These are phyloP conservation scores for Smittia sp. DNA, from an alignment of 2,888 invertebrate species.

Conservation along the genomic window DNA sequence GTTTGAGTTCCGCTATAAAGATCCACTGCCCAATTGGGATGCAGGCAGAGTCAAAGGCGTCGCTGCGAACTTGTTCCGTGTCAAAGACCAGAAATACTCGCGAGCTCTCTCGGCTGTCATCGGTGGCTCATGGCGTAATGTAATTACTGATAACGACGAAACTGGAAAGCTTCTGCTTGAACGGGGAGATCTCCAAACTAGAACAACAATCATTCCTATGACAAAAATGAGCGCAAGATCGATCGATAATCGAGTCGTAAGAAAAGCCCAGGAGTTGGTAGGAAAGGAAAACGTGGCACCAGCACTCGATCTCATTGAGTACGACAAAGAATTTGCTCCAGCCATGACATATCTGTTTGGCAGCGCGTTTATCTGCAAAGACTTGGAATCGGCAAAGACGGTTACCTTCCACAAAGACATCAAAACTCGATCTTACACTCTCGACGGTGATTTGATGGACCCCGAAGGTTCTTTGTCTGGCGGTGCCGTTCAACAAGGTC, in stretches of 20 bases:
- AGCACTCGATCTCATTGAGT: constrained; percentile 76
- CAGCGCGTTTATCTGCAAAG: constrained; percentile 75
- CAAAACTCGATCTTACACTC: constrained; percentile 71
- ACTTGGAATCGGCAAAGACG: constrained; percentile 75
- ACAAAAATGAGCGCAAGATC: constrained; percentile 73
- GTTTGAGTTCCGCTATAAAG: constrained; percentile 66
- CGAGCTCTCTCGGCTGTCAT: constrained; percentile 28
- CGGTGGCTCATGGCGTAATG: constrained; percentile 56
- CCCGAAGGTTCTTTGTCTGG: constrained; percentile 89
- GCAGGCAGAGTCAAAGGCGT: constrained; percentile 68
- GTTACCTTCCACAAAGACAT: constrained; percentile 74
- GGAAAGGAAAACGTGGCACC: constrained; percentile 78
- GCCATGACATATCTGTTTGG: constrained; percentile 92
- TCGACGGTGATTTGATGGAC: constrained; percentile 90
- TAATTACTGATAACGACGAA: constrained; percentile 82
- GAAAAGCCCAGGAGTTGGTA: constrained; percentile 68
- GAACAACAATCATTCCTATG: constrained; percentile 87
- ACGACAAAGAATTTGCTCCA: constrained; percentile 60
- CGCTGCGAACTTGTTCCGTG: constrained; percentile 73
- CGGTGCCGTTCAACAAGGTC: constrained; percentile 66
- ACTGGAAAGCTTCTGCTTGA: constrained; percentile 83
- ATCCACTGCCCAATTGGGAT: constrained; percentile 75
- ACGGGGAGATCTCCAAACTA: constrained; percentile 71
- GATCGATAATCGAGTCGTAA: constrained; percentile 61
- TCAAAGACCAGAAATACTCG: constrained; percentile 63